Percentiles rank a stretch among this genome's conserved stretches.
Evolutionary conservation across 2,113 vertebrate species (phyloP).

Genomic region (Podiceps cristatus): DNA sequence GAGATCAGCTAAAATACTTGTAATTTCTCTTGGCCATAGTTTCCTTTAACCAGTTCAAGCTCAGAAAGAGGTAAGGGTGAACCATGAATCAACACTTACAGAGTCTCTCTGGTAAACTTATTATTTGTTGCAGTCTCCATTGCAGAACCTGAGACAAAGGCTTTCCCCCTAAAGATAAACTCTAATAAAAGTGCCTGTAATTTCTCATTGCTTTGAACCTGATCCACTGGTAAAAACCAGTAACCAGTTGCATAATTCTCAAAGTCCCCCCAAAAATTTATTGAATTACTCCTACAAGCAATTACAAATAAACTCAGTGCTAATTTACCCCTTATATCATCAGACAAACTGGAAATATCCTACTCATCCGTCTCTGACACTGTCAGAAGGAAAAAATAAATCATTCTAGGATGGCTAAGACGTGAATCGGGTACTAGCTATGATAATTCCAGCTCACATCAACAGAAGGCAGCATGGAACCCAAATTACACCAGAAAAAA

Average conservation of each 20-base stretch:
- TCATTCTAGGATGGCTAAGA: not conserved
- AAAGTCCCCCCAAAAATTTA: not conserved
- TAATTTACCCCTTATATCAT: not conserved
- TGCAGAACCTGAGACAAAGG: not conserved
- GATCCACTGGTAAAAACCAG: not conserved
- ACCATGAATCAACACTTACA: not conserved
- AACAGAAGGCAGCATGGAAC: not conserved
- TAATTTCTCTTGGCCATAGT: not conserved
- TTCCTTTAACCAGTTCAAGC: slow-evolving; percentile 30
- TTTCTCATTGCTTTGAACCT: not conserved
- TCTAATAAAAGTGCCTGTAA: not conserved
- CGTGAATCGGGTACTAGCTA: not conserved
- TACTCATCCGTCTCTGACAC: not conserved
- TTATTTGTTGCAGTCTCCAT: not conserved
- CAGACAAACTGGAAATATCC: not conserved
- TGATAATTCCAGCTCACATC: not conserved
- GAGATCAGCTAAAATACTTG: slow-evolving; percentile 22
- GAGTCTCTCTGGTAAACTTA: slow-evolving; percentile 18
- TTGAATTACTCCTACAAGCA: not conserved
- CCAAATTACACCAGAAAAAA: not conserved
- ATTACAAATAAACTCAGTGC: not conserved
- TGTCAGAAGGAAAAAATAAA: not conserved
- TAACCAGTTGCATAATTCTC: not conserved
- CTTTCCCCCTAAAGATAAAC: not conserved
- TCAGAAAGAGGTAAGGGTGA: slow-evolving; percentile 17